Conservation (phyloP, 2,113 vertebrate species). For the Oostethus manadensis region DNA sequence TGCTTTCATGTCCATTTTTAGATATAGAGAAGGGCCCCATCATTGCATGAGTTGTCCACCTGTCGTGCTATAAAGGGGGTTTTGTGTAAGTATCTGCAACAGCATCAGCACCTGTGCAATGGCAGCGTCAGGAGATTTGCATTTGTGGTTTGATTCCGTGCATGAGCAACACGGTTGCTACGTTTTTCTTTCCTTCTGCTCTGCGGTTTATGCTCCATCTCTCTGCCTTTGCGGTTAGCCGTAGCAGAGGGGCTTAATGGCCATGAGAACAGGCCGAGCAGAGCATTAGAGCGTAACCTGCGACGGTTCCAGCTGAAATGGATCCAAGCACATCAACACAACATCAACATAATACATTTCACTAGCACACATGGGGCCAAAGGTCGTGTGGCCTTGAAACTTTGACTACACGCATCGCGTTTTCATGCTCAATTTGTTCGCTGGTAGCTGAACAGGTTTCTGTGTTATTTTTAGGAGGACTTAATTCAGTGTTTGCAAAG, state of each 20-base stretch:
- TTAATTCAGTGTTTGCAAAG: neutral
- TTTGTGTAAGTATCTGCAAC: conserved; percentile 28
- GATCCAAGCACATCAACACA: conserved; percentile 38
- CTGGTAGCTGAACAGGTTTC: neutral
- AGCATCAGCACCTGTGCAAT: conserved; percentile 12
- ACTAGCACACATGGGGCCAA: conserved; percentile 17
- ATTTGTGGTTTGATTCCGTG: conserved; percentile 60
- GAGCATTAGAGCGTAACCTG: conserved; percentile 34
- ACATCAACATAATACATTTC: conserved; percentile 35
- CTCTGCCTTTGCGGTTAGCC: conserved; percentile 17
- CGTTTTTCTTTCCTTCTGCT: conserved; percentile 2
- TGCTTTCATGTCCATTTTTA: neutral
- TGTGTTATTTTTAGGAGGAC: neutral
- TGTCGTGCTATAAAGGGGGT: conserved; percentile 12
- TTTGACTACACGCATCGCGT: conserved; percentile 6
- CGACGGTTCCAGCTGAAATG: conserved; percentile 35
- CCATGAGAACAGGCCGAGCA: conserved; percentile 28
- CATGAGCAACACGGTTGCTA: conserved; percentile 22
- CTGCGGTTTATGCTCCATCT: conserved; percentile 9
- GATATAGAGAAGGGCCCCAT: neutral
- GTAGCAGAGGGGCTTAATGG: conserved; percentile 23
- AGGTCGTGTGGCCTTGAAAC: conserved; percentile 9
- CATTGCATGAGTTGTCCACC: conserved; percentile 14
- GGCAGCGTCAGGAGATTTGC: conserved; percentile 59
- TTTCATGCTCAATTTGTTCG: neutral